Evolutionary conservation across 1,140 invertebrate species (phyloP).

Genomic region (Tenebrio molitor): DNA sequence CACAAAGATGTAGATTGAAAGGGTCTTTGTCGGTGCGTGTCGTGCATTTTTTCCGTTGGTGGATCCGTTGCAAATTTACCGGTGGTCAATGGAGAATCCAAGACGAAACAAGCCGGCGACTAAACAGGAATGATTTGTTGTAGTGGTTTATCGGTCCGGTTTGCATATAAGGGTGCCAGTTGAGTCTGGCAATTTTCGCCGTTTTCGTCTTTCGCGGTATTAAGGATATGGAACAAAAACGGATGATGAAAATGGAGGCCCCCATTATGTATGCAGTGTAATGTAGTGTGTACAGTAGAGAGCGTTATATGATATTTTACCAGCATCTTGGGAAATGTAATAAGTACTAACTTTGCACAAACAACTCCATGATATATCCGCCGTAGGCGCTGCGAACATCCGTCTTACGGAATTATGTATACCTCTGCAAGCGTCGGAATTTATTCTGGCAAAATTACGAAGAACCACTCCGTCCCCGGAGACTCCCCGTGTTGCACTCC

Average conservation of each 20-base stretch:
- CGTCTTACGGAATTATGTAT: slow-evolving; percentile 36
- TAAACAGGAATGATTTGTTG: neutral
- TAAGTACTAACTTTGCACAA: slow-evolving; percentile 40
- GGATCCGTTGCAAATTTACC: neutral
- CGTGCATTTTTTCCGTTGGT: neutral
- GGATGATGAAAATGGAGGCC: slow-evolving; percentile 6
- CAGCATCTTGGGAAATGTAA: slow-evolving; percentile 40
- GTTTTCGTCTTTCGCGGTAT: neutral
- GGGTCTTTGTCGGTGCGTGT: neutral
- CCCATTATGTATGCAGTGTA: slow-evolving; percentile 29
- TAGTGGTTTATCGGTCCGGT: neutral
- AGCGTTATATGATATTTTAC: slow-evolving; percentile 38
- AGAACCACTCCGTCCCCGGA: slow-evolving; percentile 11
- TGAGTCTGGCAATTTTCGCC: neutral
- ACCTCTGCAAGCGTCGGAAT: slow-evolving; percentile 23
- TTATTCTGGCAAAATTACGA: slow-evolving; percentile 33
- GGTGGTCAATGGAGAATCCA: neutral
- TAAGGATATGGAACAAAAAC: slow-evolving; percentile 17
- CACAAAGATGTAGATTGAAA: too few relatives aligned
- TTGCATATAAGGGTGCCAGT: neutral
- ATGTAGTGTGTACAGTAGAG: slow-evolving; percentile 31
- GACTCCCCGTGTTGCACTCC: slow-evolving; percentile 2
- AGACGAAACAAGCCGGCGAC: neutral
- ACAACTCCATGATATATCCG: slow-evolving; percentile 38
- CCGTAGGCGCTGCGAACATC: slow-evolving; percentile 35